A percentile compares a stretch with the other conserved stretches of the same genome.
phyloP scores from a whole-genome alignment of 2,797 vertebrate species.

The Macroramphosus scolopax region DNA sequence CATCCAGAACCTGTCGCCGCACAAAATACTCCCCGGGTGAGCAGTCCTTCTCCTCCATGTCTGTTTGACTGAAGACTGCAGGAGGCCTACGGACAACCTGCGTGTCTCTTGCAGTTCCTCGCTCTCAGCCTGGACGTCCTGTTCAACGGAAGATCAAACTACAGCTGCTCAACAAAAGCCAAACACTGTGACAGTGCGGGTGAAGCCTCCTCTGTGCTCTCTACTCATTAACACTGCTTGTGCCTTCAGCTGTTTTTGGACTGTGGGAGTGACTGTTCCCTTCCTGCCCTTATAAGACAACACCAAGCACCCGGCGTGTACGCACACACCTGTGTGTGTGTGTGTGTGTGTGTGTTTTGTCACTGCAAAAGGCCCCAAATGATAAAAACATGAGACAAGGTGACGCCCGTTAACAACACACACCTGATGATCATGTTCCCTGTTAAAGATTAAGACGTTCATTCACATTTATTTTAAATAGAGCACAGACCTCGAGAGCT shows the following conservation, averaged over 20 bases:
- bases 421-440: not conserved
- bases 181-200: slow-evolving; percentile 3
- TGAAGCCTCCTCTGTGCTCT: slow-evolving; percentile 8
- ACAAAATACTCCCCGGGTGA: slow-evolving; percentile 58
- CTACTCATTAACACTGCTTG: slow-evolving; percentile 19
- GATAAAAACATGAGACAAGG: too few species aligned
- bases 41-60: slow-evolving; percentile 21
- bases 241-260: slow-evolving; percentile 21
- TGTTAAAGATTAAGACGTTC: not conserved
- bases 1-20: slow-evolving; percentile 74
- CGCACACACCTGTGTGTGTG: slow-evolving; percentile 24
- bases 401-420: not conserved
- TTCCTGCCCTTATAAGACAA: slow-evolving; percentile 31
- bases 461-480: not conserved
- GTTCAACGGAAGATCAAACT: not conserved
- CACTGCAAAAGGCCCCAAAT: too few species aligned
- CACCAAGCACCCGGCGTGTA: slow-evolving; percentile 6
- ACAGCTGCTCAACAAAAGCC: slow-evolving; percentile 9
- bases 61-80: slow-evolving; percentile 2
- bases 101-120: too few species aligned
- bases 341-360: slow-evolving; percentile 10
- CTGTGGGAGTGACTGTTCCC: slow-evolving; percentile 50
- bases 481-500: not conserved
- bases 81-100: too few species aligned
- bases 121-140: not conserved